Base-by-base conservation (phyloP, 2,888 invertebrate species). In the Elmis aenea region DNA sequence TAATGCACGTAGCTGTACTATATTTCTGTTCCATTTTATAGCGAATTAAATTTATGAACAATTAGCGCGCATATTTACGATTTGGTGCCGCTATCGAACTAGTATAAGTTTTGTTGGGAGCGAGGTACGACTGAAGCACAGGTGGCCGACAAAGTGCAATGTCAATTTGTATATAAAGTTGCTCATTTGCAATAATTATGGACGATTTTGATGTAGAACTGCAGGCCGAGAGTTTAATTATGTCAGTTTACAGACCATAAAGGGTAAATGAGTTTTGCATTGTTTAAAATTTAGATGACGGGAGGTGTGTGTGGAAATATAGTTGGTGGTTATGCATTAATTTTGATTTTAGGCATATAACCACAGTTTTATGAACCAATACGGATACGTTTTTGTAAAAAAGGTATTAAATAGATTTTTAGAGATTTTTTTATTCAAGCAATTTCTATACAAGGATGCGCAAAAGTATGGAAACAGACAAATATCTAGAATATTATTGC, bases 131-230 rank as follows among this genome's bases (percentile, higher is more conserved):
- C 9, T 29, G n/a, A n/a, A 12, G 25, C 30, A 36, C 36, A 36
- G 36, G 36, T 36, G 36, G 36, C 30, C 30, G 13, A 26, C 14
- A 25, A 36, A 21, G 28, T 14, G 29, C n/a, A 13, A 13, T 25
- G 30, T 30, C 30, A 36, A 36, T 36, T 36, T 36, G 36, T 36
- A 30, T 30, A 28, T 30, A 36, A 36, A 36, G 25, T 18, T 13
- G 36, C 25, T 30, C 25, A 30, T 28, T 34, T 34, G 22, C 22
- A 23, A 28, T 34, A 27, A 34, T 36, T 36, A 36, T 25, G 21
- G 13, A 26, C 26, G 29, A 36, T 36, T 28, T 30, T 36, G 29
- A 36, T 30, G 26, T 36, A 34, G 28, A 27, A 34, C 34, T 27
- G 8, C n/a, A 28, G 13, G 11, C 8, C 28, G 15, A 13, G 23